Conservation (phyloP, 2,797 vertebrate genomes). For the Enteromius mattozi region DNA sequence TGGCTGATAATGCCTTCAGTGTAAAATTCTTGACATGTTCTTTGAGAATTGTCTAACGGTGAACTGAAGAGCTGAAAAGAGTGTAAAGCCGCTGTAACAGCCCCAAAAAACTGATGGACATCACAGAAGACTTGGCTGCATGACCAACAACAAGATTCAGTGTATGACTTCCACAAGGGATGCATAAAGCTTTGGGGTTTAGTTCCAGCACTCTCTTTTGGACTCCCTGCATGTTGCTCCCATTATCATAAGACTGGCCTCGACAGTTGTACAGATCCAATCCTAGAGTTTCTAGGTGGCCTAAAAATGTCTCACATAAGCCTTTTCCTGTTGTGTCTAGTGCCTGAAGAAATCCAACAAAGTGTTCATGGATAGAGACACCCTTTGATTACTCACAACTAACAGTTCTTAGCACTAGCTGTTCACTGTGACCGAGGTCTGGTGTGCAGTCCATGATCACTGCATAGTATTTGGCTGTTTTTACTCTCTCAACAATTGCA, state of each 20-base stretch:
- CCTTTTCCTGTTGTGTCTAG: background rate
- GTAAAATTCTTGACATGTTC: background rate
- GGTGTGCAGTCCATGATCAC: constrained; percentile 38
- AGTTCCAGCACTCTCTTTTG: background rate
- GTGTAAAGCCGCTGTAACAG: background rate
- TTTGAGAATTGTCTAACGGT: background rate
- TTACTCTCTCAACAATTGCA: constrained; percentile 37
- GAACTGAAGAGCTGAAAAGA: background rate
- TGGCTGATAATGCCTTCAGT: constrained; percentile 44
- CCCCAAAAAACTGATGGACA: background rate
- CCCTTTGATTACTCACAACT: background rate
- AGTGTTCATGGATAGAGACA: background rate
- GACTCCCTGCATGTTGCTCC: background rate
- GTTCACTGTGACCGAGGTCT: constrained; percentile 22
- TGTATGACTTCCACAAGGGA: background rate
- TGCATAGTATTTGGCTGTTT: constrained; percentile 38
- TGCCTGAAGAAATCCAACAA: background rate
- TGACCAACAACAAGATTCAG: background rate
- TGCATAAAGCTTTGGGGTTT: background rate
- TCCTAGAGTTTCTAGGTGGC: background rate
- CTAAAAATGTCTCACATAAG: background rate
- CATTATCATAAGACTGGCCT: background rate
- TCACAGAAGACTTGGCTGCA: background rate
- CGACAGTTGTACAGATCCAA: background rate
- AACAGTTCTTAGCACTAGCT: constrained; percentile 2